Evolutionary conservation across 1,140 invertebrate species (phyloP).

Genomic region (Neuroterus valhalla): DNA sequence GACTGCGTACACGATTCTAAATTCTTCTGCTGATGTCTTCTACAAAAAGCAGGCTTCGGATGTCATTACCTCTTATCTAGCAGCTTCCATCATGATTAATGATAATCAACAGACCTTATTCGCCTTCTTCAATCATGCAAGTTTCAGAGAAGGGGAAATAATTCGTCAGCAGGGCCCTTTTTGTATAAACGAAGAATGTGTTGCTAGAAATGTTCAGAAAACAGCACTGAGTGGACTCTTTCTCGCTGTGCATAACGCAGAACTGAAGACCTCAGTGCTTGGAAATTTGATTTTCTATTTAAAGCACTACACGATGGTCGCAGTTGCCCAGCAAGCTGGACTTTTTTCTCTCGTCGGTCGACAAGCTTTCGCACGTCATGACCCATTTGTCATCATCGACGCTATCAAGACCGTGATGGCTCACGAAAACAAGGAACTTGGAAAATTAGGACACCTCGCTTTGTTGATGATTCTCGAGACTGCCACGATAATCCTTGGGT

Average conservation of each 20-base stretch:
- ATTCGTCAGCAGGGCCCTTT: conserved; percentile 80
- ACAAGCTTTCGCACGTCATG: conserved; percentile 80
- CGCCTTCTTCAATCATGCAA: conserved; percentile 89
- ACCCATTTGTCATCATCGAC: conserved; percentile 94
- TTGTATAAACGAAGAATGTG: conserved; percentile 87
- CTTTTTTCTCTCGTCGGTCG: conserved; percentile 79
- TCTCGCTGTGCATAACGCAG: conserved; percentile 93
- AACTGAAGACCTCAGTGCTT: conserved; percentile 87
- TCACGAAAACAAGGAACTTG: conserved; percentile 97
- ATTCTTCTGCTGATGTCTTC: conserved; percentile 89
- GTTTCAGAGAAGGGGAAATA: conserved; percentile 84
- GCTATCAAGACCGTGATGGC: conserved; percentile 95
- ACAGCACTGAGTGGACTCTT: conserved; percentile 89
- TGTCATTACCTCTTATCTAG: conserved; percentile 92
- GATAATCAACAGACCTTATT: conserved; percentile 86
- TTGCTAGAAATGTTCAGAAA: conserved; percentile 90
- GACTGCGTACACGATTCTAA: conserved; percentile 89
- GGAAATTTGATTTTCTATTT: conserved; percentile 91
- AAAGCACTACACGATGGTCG: conserved; percentile 95
- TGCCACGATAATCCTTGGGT: conserved; percentile 89
- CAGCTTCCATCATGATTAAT: conserved; percentile 88
- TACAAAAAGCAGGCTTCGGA: conserved; percentile 96
- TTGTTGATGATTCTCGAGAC: conserved; percentile 94
- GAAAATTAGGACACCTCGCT: conserved; percentile 92
- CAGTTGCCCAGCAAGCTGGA: conserved; percentile 94